These are phyloP conservation scores for Drosophila anomalipes DNA, from an alignment of 2,888 invertebrate genomes.

Conservation along the genomic window DNA sequence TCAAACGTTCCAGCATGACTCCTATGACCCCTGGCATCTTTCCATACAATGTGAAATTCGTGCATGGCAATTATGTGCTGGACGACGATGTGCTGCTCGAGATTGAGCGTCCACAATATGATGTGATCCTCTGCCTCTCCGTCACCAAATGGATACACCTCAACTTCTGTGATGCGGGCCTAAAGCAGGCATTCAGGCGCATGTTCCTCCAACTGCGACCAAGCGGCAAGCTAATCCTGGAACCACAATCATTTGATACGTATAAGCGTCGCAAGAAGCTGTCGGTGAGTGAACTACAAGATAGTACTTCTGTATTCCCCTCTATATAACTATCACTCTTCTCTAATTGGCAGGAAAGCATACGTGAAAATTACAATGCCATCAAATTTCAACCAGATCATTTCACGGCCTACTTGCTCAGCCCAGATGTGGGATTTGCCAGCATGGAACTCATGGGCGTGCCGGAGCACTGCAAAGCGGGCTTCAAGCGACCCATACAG, in stretches of 20 bases:
- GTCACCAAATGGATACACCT: conserved; percentile 97
- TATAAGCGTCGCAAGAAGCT: conserved; percentile 91
- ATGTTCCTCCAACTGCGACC: conserved; percentile 91
- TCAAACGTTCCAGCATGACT: conserved; percentile 50
- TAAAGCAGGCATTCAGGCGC: conserved; percentile 92
- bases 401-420: conserved; percentile 89
- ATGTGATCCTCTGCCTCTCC: conserved; percentile 93
- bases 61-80: conserved; percentile 93
- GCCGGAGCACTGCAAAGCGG: conserved; percentile 88
- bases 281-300: conserved; percentile 86
- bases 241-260: conserved; percentile 93
- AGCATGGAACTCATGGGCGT: conserved; percentile 87
- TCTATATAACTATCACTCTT: neutral
- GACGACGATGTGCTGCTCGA: conserved; percentile 90
- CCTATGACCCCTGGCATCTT: conserved; percentile 85
- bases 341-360: conserved; percentile 42
- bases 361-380: conserved; percentile 85
- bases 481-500: conserved; percentile 88
- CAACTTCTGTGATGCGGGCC: conserved; percentile 94
- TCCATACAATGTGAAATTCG: conserved; percentile 91
- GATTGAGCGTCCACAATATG: conserved; percentile 91
- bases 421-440: conserved; percentile 89
- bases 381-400: conserved; percentile 89
- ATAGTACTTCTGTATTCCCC: neutral
- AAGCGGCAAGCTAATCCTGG: conserved; percentile 92